phyloP scores from a whole-genome alignment of 1,140 invertebrate species.

The Drosophila parvula region DNA sequence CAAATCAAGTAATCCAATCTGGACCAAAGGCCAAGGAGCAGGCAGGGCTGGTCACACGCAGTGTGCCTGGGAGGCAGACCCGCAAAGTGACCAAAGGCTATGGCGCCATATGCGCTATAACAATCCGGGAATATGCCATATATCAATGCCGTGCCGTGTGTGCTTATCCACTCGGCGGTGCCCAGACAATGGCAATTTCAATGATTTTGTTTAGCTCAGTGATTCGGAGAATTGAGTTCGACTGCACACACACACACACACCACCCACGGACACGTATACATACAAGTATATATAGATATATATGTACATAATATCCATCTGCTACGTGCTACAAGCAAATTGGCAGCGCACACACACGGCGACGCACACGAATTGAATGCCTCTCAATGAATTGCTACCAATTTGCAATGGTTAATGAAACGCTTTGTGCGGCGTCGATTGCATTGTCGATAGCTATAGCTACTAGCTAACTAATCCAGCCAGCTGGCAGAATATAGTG shows the following conservation, averaged over 20 bases:
- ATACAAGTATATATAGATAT: background rate
- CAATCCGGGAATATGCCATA: conserved; percentile 29
- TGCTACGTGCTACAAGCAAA: conserved; percentile 49
- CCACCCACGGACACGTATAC: conserved; percentile 10
- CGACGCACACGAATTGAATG: conserved; percentile 52
- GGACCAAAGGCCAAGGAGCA: conserved; percentile 3
- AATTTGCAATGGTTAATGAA: conserved; percentile 83
- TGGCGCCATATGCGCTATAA: conserved; percentile 23
- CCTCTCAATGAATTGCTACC: conserved; percentile 79
- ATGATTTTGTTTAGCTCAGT: conserved; percentile 82
- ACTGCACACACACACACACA: conserved; percentile 23
- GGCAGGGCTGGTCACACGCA: conserved; percentile 20
- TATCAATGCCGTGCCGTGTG: conserved; percentile 53
- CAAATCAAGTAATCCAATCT: conserved; percentile 52
- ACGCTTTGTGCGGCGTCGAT: conserved; percentile 78
- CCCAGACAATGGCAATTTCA: conserved; percentile 69
- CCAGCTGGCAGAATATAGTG: conserved; percentile 27
- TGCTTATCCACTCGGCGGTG: conserved; percentile 55
- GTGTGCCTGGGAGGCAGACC: background rate
- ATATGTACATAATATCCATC: conserved; percentile 31
- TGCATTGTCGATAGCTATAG: conserved; percentile 45
- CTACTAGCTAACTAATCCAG: conserved; percentile 36
- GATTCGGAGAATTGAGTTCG: conserved; percentile 79
- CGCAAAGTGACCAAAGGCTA: conserved; percentile 35
- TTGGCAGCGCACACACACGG: conserved; percentile 33